These are phyloP conservation scores for Drosophila mimetica DNA, from an alignment of 2,888 invertebrate species.

Conservation along the genomic window DNA sequence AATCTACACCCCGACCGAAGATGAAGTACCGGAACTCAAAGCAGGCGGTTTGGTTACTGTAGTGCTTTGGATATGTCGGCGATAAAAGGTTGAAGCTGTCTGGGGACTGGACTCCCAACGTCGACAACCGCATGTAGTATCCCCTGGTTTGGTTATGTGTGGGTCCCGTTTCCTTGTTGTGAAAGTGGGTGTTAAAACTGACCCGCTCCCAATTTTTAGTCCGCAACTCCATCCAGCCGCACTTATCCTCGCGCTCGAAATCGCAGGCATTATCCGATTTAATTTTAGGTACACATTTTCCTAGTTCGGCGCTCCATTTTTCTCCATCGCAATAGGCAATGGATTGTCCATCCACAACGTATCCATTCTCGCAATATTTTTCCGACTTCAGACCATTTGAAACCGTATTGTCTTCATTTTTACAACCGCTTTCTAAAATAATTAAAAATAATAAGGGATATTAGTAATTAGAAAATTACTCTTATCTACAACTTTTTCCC, in stretches of 20 bases:
- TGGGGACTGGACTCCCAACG: neutral
- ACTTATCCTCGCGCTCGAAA: conserved; percentile 86
- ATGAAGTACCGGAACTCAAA: conserved; percentile 92
- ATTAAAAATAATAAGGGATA: neutral
- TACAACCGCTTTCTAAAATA: conserved; percentile 87
- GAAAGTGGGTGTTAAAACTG: conserved; percentile 84
- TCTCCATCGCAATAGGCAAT: conserved; percentile 90
- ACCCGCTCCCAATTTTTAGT: conserved; percentile 87
- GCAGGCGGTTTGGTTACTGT: conserved; percentile 85
- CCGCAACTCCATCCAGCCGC: conserved; percentile 90
- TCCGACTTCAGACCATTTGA: conserved; percentile 86
- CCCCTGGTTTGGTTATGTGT: conserved; percentile 88
- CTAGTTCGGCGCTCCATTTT: conserved; percentile 89
- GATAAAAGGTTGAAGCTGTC: conserved; percentile 87
- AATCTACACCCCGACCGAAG: conserved; percentile 88
- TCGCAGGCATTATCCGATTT: conserved; percentile 71
- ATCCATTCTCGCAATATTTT: conserved; percentile 88
- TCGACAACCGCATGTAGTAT: conserved; percentile 93
- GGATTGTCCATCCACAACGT: conserved; percentile 86
- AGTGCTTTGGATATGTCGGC: conserved; percentile 87
- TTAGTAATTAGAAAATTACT: too few species aligned
- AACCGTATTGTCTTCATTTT: conserved; percentile 86
- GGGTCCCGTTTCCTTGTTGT: conserved; percentile 87
- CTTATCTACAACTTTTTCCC: too few species aligned
- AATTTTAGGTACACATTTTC: conserved; percentile 85